Evolutionary conservation across 1,140 invertebrate species (phyloP), one percentile per base, ranked within the genome.

Genomic region (Mylabris phalerata): DNA sequence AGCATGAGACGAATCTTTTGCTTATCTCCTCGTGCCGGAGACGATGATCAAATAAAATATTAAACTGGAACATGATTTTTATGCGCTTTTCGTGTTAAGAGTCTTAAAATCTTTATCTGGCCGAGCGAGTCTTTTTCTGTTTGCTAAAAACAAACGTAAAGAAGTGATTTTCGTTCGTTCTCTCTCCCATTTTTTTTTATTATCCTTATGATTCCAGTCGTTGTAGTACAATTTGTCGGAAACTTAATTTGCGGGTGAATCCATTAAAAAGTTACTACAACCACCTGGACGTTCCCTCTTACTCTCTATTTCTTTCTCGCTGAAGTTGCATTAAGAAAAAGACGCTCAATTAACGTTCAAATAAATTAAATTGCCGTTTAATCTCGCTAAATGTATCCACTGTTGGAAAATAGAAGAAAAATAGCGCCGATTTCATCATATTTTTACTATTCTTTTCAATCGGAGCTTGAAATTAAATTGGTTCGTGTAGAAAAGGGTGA

Each of bases 21-120:
- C 59, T 68, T 67, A 68, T 68, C 67, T 64, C 62, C 38, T 62
- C 48, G 59, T 65, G 55, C 55, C 61, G 49, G 46, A 66, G 61
- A 55, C 61, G 66, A 64, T 66, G 67, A 68, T 69, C 63, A 69
- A 70, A 69, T 67, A 70, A 70, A 70, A 70, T 70, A 68, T 70
- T 68, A 69, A 70, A 66, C 56, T 57, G 63, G 59, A 63, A 70
- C 67, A 67, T 68, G 68, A 69, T 69, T 70, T 70, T 67, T 68
- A 70, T 65, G 68, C 63, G 56, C 57, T 57, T 65, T 70, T 67
- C 68, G 67, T 70, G 68, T 63, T 60, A 57, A 62, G 65, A 56
- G 62, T 66, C 63, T 66, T 63, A 67, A 70, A 62, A 63, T 57
- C 52, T 55, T 55, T 55, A 55, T 55, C 52, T 55, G 43, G 42